phyloP scores from a whole-genome alignment of 2,888 invertebrate species.

The Mycogona germanica region DNA sequence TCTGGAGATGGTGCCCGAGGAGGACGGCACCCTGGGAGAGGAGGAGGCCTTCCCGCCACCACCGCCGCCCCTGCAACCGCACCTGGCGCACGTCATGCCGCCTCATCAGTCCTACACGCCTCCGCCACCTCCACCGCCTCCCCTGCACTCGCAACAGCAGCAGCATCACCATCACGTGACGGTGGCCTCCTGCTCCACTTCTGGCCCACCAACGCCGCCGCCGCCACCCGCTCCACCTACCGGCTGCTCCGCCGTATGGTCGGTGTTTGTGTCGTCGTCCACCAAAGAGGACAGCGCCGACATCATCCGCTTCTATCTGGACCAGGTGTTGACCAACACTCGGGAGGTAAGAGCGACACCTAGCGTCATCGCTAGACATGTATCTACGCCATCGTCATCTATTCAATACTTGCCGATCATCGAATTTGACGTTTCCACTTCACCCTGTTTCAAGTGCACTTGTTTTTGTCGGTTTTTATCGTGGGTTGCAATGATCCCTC shows the following conservation, averaged over 20 bases:
- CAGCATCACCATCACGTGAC: not conserved
- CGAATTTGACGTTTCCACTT: too few species aligned
- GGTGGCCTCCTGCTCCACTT: not conserved
- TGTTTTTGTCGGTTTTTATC: too few species aligned
- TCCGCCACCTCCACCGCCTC: conserved; percentile 4
- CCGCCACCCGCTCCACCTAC: not conserved
- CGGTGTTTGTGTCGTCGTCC: conserved; percentile 8
- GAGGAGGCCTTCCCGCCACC: not conserved
- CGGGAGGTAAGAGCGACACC: conserved; percentile 9
- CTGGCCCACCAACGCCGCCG: not conserved
- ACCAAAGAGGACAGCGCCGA: conserved; percentile 12
- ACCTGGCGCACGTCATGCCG: not conserved
- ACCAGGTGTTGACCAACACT: conserved; percentile 12
- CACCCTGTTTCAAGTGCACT: too few species aligned
- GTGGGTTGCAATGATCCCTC: too few species aligned
- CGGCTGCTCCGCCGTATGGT: conserved; percentile 4
- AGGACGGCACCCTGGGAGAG: not conserved
- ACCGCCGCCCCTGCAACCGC: conserved; percentile 1
- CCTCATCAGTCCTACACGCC: not conserved
- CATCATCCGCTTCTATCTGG: conserved; percentile 11
- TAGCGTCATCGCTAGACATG: too few species aligned
- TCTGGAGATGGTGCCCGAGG: not conserved
- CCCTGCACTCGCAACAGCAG: not conserved
- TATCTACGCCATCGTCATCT: too few species aligned
- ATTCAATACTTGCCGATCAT: too few species aligned